A percentile compares a stretch with the other conserved stretches of the same genome.
These are phyloP conservation scores for Zophobas morio DNA, from an alignment of 1,140 invertebrate genomes.

Conservation along the genomic window DNA sequence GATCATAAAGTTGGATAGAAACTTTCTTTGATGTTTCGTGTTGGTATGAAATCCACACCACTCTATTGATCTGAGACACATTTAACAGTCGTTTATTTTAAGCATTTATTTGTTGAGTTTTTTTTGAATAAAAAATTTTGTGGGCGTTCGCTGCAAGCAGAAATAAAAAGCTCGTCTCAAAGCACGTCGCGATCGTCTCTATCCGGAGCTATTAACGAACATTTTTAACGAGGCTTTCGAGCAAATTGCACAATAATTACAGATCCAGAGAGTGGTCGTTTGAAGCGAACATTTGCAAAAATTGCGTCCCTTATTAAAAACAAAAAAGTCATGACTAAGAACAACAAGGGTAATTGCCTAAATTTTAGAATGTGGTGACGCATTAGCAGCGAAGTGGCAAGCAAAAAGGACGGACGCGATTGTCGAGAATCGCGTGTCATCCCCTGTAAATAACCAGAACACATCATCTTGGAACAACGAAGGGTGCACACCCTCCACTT, in stretches of 20 bases:
- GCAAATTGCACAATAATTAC: constrained; percentile 40
- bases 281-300: constrained; percentile 37
- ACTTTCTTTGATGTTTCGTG: too few relatives aligned
- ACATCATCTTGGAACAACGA: constrained; percentile 9
- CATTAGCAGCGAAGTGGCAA: constrained; percentile 32
- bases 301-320: constrained; percentile 38
- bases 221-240: constrained; percentile 42
- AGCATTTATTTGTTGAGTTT: too few relatives aligned
- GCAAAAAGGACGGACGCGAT: not conserved
- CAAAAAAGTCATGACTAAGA: constrained; percentile 20
- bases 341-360: constrained; percentile 38
- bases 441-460: constrained; percentile 18
- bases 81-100: too few relatives aligned
- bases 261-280: constrained; percentile 26
- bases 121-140: not conserved
- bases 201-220: constrained; percentile 34
- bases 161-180: constrained; percentile 8
- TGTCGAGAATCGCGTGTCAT: constrained; percentile 22
- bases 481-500: constrained; percentile 22
- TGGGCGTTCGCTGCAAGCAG: not conserved
- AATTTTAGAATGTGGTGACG: constrained; percentile 36
- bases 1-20: too few relatives aligned
- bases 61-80: too few relatives aligned
- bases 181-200: constrained; percentile 23
- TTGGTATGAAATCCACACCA: too few relatives aligned